phyloP scores from a whole-genome alignment of 2,888 invertebrate species.

The Lasioglossum pauxillum region DNA sequence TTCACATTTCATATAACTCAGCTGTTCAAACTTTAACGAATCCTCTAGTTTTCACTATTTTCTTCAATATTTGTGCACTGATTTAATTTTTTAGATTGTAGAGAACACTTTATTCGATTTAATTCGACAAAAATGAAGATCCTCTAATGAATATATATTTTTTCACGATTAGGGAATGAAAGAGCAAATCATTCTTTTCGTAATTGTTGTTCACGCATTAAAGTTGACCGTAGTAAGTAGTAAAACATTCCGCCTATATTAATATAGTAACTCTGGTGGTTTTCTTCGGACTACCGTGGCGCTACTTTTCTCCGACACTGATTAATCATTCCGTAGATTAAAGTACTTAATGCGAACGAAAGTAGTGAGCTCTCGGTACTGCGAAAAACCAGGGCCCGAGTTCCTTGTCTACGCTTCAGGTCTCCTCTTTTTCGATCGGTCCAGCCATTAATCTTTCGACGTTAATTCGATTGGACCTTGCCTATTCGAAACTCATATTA shows the following conservation, averaged over 20 bases:
- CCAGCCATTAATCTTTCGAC: constrained; percentile 15
- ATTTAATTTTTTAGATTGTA: not conserved
- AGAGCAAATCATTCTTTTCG: not conserved
- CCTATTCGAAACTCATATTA: not conserved
- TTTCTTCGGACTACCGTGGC: not conserved
- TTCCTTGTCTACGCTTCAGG: not conserved
- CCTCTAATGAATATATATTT: not conserved
- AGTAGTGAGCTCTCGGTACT: not conserved
- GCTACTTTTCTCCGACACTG: not conserved
- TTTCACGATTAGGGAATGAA: not conserved
- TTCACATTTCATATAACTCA: not conserved
- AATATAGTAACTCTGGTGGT: not conserved
- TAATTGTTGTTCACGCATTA: not conserved
- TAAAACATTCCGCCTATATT: not conserved
- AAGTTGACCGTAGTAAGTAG: not conserved
- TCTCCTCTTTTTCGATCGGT: constrained; percentile 1
- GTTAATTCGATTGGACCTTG: not conserved
- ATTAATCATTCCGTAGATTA: constrained; percentile 20
- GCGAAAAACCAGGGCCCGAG: not conserved
- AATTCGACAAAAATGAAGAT: not conserved
- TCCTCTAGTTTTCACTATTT: not conserved
- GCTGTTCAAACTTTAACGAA: not conserved
- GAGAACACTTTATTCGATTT: not conserved
- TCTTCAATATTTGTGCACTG: not conserved
- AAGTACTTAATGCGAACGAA: not conserved